Conservation (phyloP, 2,113 vertebrate genomes). For the Pagrus major region DNA sequence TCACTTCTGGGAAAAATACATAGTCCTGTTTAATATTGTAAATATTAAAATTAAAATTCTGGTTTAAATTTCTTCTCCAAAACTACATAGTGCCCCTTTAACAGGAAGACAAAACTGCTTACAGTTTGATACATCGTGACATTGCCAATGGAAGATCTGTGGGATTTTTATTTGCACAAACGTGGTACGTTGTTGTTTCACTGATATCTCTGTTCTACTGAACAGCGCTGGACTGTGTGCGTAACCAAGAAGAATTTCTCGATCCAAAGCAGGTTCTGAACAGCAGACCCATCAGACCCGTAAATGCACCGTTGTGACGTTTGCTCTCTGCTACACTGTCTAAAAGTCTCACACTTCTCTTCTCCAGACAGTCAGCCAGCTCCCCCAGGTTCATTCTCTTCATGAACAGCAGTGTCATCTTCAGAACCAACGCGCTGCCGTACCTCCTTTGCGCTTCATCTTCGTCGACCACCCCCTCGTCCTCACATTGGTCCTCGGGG, state of each 20-base stretch:
- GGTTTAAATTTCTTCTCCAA: too few species aligned
- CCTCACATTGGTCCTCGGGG: not conserved
- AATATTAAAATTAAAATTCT: too few species aligned
- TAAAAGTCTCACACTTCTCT: constrained; percentile 35
- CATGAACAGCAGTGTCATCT: constrained; percentile 37
- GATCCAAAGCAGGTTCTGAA: not conserved
- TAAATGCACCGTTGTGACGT: not conserved
- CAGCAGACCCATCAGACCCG: not conserved
- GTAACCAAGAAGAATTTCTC: not conserved
- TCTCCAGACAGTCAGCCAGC: constrained; percentile 40
- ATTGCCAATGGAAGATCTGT: too few species aligned
- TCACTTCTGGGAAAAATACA: too few species aligned
- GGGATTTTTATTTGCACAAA: too few species aligned
- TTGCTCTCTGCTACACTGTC: not conserved
- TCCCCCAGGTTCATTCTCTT: not conserved
- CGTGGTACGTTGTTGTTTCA: too few species aligned
- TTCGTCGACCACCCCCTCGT: not conserved
- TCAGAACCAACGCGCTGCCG: constrained; percentile 35
- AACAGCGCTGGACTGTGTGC: too few species aligned
- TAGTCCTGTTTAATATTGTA: too few species aligned
- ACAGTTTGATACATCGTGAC: too few species aligned
- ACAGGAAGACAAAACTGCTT: too few species aligned
- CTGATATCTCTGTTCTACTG: too few species aligned
- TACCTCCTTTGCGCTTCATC: constrained; percentile 1
- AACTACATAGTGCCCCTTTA: too few species aligned